phyloP scores from a whole-genome alignment of 2,797 vertebrate species.

The Anguilla marmorata region DNA sequence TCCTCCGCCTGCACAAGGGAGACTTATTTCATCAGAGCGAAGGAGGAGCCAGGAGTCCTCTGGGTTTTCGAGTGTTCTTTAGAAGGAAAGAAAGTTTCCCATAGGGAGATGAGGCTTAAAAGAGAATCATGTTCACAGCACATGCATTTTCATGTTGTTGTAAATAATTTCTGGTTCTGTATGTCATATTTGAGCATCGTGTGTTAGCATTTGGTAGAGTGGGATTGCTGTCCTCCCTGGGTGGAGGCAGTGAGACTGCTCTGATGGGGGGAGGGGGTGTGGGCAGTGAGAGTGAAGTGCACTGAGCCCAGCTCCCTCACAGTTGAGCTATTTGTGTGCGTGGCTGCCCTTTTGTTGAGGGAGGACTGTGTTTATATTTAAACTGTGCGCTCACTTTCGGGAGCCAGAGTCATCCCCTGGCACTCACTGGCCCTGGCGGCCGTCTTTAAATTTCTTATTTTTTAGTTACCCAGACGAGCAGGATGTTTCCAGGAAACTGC shows the following conservation, averaged over 20 bases:
- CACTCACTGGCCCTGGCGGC: not conserved
- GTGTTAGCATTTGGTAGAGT: not conserved
- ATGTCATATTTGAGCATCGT: not conserved
- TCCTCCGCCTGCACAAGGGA: not conserved
- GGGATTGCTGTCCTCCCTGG: no score
- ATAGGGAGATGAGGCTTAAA: not conserved
- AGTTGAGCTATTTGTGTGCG: conserved; percentile 35
- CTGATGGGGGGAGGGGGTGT: not conserved
- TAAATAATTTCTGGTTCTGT: not conserved
- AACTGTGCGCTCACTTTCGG: conserved; percentile 48
- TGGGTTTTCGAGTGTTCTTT: not conserved
- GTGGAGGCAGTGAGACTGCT: not conserved
- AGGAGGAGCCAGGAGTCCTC: not conserved
- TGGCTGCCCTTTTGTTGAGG: conserved; percentile 57
- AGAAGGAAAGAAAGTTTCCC: not conserved
- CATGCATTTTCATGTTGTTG: not conserved
- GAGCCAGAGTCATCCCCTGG: conserved; percentile 29
- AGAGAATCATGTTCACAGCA: not conserved
- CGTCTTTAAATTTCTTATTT: conserved; percentile 19
- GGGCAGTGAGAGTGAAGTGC: not conserved
- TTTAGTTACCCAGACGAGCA: not conserved
- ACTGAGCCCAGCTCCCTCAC: not conserved
- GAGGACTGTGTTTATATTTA: conserved; percentile 64
- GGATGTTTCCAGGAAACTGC: not conserved
- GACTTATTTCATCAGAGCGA: not conserved